Evolutionary conservation across 2,888 invertebrate genomes (phyloP).

Genomic region (Xestobium rufovillosum): DNA sequence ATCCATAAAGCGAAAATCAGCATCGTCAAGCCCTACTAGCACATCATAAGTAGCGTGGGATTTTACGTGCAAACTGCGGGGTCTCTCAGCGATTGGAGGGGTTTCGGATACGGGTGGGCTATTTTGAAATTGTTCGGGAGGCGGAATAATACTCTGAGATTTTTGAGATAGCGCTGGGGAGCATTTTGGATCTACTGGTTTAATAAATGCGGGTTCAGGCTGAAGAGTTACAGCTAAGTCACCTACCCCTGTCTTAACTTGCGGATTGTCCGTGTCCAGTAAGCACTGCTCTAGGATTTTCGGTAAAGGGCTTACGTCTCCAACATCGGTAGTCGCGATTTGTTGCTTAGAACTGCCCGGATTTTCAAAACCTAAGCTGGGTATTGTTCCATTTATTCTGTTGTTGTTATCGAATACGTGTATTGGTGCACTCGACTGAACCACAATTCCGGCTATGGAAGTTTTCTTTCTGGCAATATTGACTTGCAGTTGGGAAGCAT

Average conservation of each 20-base stretch:
- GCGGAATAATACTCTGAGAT: conserved; percentile 64
- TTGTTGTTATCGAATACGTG: conserved; percentile 46
- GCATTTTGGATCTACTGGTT: conserved; percentile 34
- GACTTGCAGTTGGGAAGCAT: conserved; percentile 26
- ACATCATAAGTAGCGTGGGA: conserved; percentile 54
- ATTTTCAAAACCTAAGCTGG: conserved; percentile 35
- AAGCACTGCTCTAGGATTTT: conserved; percentile 58
- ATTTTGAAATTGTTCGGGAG: conserved; percentile 65
- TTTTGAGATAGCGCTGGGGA: conserved; percentile 44
- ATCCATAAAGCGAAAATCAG: conserved; percentile 86
- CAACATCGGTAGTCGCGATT: conserved; percentile 39
- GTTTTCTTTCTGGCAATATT: conserved; percentile 51
- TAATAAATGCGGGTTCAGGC: conserved; percentile 27
- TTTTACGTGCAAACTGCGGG: conserved; percentile 46
- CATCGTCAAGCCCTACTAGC: conserved; percentile 70
- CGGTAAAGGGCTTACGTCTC: conserved; percentile 47
- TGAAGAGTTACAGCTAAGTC: conserved; percentile 18
- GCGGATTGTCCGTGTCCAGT: conserved; percentile 53
- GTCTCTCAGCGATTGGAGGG: conserved; percentile 36
- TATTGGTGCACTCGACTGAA: conserved; percentile 55
- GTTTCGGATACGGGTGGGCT: conserved; percentile 46
- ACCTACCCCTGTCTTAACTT: conserved; percentile 32
- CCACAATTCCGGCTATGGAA: conserved; percentile 61
- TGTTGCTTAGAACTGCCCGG: conserved; percentile 20
- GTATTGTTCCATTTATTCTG: conserved; percentile 49